Evolutionary conservation across 2,113 vertebrate species (phyloP), one percentile per base, ranked within the genome.

Genomic region (Cervus canadensis): DNA sequence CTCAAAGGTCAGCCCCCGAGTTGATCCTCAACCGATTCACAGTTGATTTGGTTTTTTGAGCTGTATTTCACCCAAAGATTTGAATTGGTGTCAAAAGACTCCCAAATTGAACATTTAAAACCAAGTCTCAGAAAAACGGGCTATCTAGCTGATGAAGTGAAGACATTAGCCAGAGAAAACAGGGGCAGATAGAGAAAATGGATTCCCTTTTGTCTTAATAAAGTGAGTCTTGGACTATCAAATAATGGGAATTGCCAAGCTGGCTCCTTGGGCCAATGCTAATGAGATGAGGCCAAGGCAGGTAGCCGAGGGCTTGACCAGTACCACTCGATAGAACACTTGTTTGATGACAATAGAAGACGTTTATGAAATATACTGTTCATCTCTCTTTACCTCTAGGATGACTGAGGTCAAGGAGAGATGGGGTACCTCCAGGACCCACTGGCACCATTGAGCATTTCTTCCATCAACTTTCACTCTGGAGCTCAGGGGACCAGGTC

Each of bases 371-470:
- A 87, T 59, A 16, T 26, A 23, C 56, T 84, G 15, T 71, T 87
- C 12, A 13, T 1, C 0, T 43, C 15, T 86, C 28, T 67, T 79
- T 88, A 36, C 79, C 76, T 25, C n/a, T 30, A 98, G 98, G 98
- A 98, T 0, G 97, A 98, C 91, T 98, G 97, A 98, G 8, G 6
- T 19, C 16, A 11, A 2, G 40, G 43, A 83, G 43, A 74, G 10
- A 23, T 6, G 12, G 26, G 2, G 30, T 3, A 1, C 6, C 52
- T 59, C 86, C 0, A 0, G 8, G 45, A 1, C 23, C 54, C n/a
- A 1, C 56, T 43, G 25, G 62, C 28, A 2, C 45, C 3, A 1
- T 7, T 43, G 96, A 81, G 89, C 54, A 81, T 85, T 50, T 79
- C 30, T 54, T 40, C 50, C 8, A 15, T 15, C 5, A 0, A 12